Conservation (phyloP, 2,888 invertebrate genomes). For the Zelleria hepariella region DNA sequence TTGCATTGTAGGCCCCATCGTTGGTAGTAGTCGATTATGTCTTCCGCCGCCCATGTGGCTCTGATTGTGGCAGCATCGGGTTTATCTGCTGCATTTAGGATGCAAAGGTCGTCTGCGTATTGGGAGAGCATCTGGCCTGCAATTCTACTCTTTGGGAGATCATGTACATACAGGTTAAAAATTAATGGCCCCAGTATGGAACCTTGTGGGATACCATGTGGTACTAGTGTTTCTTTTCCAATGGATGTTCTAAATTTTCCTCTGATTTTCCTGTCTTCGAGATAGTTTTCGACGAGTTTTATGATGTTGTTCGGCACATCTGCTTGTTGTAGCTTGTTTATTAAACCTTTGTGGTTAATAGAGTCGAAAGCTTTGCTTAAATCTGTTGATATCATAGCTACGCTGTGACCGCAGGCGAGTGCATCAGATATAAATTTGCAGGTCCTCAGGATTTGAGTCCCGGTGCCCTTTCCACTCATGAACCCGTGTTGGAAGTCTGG, state of each 20-base stretch:
- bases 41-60: neutral
- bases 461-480: neutral
- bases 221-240: neutral
- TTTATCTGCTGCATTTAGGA: neutral
- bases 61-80: neutral
- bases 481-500: slow-evolving; percentile 5
- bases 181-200: neutral
- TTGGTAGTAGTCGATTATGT: neutral
- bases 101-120: neutral
- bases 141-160: neutral
- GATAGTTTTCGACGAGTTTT: neutral
- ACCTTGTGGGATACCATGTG: neutral
- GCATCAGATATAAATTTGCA: neutral
- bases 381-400: slow-evolving; percentile 10
- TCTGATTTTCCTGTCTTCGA: neutral
- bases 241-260: neutral
- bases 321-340: neutral
- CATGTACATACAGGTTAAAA: neutral
- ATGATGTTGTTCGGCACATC: neutral
- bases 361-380: slow-evolving; percentile 10
- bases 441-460: neutral
- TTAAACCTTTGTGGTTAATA: slow-evolving; percentile 4
- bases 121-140: neutral
- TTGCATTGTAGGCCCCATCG: neutral
- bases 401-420: neutral